Percentiles rank a stretch among this genome's conserved stretches.
Evolutionary conservation across 1,140 invertebrate species (phyloP).

Genomic region (Trypoxylus dichotomus): DNA sequence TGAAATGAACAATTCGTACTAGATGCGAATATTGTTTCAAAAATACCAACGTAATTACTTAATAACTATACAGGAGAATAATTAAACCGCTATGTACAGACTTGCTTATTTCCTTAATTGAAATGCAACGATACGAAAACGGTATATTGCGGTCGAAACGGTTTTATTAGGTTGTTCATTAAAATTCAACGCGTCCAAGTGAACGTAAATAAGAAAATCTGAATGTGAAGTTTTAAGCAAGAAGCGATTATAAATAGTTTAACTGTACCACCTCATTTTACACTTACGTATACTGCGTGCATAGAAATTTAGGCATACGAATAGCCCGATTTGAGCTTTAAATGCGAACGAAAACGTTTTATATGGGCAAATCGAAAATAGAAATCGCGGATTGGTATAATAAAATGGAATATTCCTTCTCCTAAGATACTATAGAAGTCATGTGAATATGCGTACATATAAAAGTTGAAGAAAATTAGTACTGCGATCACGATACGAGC

Average conservation of each 20-base stretch:
- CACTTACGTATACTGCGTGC: background rate
- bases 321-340: background rate
- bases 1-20: background rate
- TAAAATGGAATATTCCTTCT: background rate
- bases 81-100: background rate
- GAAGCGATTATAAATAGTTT: constrained; percentile 18
- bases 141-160: constrained; percentile 18
- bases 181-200: constrained; percentile 19
- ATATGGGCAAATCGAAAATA: background rate
- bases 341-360: background rate
- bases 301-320: background rate
- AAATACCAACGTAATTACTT: background rate
- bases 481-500: too few relatives aligned
- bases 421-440: background rate
- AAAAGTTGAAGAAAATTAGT: too few relatives aligned
- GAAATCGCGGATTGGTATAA: background rate
- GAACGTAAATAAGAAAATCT: constrained; percentile 20
- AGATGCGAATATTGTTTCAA: background rate
- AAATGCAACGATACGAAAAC: constrained; percentile 14
- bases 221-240: constrained; percentile 13
- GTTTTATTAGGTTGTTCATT: constrained; percentile 15
- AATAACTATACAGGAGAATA: background rate
- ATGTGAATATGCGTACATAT: background rate
- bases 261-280: constrained; percentile 14
- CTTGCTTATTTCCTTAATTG: constrained; percentile 2